These are phyloP conservation scores for Dromaius novaehollandiae DNA, from an alignment of 2,113 vertebrate species.

Conservation along the genomic window DNA sequence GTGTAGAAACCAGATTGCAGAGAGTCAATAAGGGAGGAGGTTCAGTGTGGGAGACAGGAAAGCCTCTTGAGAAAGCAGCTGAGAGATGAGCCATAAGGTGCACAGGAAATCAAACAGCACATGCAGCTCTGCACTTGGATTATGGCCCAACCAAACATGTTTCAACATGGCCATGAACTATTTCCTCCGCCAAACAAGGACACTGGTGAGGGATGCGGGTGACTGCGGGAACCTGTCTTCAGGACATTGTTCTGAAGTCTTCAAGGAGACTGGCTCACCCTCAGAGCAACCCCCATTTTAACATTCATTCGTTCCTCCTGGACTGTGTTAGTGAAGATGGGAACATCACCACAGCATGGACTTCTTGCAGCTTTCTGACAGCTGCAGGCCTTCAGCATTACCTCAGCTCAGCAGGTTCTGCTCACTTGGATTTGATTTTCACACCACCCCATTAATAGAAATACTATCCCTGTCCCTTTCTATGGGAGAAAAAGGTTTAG, in stretches of 20 bases:
- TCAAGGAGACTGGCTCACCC: neutral
- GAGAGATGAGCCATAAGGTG: accelerated
- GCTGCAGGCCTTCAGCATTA: neutral
- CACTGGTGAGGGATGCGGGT: neutral
- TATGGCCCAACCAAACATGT: neutral
- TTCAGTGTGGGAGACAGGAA: neutral
- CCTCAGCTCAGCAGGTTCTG: neutral
- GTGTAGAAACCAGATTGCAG: neutral
- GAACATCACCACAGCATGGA: neutral
- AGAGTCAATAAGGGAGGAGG: neutral
- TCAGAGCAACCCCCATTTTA: neutral
- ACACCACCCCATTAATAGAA: neutral
- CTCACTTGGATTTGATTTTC: neutral
- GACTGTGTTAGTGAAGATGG: neutral
- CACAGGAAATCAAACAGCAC: neutral
- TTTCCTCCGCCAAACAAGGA: neutral
- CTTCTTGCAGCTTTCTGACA: neutral
- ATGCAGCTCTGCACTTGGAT: neutral
- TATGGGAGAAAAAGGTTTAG: neutral
- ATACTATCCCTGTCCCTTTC: neutral
- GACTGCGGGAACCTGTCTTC: neutral
- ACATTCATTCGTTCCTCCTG: neutral
- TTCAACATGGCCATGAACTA: neutral
- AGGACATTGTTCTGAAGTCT: neutral
- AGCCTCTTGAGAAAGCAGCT: neutral